Evolutionary conservation across 2,888 invertebrate genomes (phyloP).

Genomic region (Sinelater perroti): DNA sequence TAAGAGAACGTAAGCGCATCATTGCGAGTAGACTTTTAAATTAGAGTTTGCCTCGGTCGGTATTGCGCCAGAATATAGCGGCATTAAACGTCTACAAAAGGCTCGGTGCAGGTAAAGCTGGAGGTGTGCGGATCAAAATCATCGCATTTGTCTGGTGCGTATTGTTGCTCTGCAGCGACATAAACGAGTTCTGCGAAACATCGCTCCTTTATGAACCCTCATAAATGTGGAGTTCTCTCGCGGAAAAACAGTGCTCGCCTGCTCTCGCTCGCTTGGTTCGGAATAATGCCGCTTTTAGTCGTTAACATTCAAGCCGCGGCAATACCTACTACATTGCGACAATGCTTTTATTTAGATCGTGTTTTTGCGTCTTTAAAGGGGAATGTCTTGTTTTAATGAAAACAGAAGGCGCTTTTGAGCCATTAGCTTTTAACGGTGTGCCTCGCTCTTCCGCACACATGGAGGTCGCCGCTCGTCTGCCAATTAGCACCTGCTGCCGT

Average conservation of each 20-base stretch:
- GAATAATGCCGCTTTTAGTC: slow-evolving; percentile 31
- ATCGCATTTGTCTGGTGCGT: slow-evolving; percentile 20
- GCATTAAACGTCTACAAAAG: too few relatives aligned
- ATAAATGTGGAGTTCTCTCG: slow-evolving; percentile 28
- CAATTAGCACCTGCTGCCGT: too few relatives aligned
- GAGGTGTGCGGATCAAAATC: slow-evolving; percentile 15
- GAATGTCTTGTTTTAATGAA: slow-evolving; percentile 30
- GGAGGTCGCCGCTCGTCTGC: too few relatives aligned
- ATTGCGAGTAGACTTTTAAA: too few relatives aligned
- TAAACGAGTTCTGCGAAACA: slow-evolving; percentile 23
- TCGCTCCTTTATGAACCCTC: slow-evolving; percentile 26
- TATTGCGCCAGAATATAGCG: too few relatives aligned
- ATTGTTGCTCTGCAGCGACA: slow-evolving; percentile 15
- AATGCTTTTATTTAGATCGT: slow-evolving; percentile 29
- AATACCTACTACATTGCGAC: slow-evolving; percentile 30
- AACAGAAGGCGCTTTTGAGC: slow-evolving; percentile 25
- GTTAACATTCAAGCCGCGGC: slow-evolving; percentile 29
- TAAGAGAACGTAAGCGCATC: too few relatives aligned
- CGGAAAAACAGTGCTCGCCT: slow-evolving; percentile 30
- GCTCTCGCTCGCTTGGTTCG: slow-evolving; percentile 31
- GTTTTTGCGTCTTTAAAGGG: slow-evolving; percentile 28
- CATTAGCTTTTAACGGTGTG: slow-evolving; percentile 19
- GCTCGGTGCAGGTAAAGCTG: too few relatives aligned
- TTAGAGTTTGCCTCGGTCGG: too few relatives aligned
- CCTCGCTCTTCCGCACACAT: too few relatives aligned